Percentiles rank a stretch among this genome's conserved stretches.
Evolutionary conservation across 2,888 invertebrate genomes (phyloP).

Genomic region (Linnaemya vulpina): DNA sequence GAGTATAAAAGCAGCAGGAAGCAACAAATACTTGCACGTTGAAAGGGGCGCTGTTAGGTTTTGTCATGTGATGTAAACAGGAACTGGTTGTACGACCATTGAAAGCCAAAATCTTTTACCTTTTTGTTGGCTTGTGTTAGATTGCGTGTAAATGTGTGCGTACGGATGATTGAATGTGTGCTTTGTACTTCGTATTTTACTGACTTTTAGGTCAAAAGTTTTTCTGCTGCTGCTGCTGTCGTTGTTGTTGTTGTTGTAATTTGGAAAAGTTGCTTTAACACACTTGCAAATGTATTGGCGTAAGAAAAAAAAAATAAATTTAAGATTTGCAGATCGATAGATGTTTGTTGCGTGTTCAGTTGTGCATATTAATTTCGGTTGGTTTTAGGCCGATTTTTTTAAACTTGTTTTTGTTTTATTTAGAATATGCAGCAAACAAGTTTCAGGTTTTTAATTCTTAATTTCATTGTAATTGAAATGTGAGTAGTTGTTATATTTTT

Average conservation of each 20-base stretch:
- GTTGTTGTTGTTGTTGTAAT: constrained; percentile 38
- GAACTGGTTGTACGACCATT: constrained; percentile 39
- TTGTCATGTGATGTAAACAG: constrained; percentile 37
- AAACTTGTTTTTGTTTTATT: constrained; percentile 8
- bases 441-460: neutral
- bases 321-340: constrained; percentile 45
- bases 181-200: constrained; percentile 19
- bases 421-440: neutral
- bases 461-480: constrained; percentile 28
- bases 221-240: no score
- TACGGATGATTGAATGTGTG: constrained; percentile 5
- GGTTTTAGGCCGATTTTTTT: constrained; percentile 14
- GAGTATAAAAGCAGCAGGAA: constrained; percentile 13
- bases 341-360: constrained; percentile 30
- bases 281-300: neutral
- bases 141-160: neutral
- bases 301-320: constrained; percentile 1
- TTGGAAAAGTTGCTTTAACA: constrained; percentile 4
- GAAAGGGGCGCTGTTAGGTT: constrained; percentile 19
- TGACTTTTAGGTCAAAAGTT: constrained; percentile 52
- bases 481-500: neutral
- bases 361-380: constrained; percentile 48
- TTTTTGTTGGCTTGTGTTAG: constrained; percentile 12
- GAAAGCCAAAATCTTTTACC: constrained; percentile 37
- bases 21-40: constrained; percentile 40